Conservation (phyloP, 2,113 vertebrate genomes). For the Tyto alba region DNA sequence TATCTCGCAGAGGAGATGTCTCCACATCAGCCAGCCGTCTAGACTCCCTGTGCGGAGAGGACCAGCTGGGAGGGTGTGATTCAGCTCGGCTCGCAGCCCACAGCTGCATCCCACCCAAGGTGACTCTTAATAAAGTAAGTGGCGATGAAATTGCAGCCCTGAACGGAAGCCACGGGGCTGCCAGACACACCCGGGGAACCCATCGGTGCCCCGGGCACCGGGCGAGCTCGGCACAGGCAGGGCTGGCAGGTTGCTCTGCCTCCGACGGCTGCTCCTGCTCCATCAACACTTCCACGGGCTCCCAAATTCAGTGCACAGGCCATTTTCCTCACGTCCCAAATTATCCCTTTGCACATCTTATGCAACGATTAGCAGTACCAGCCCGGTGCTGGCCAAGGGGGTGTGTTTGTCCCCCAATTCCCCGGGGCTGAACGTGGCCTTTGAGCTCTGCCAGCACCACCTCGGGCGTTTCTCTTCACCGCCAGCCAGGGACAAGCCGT, state of each 20-base stretch:
- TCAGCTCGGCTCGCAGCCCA: background rate
- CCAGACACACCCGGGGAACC: background rate
- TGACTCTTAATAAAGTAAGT: background rate
- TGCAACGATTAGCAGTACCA: accelerated
- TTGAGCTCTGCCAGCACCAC: background rate
- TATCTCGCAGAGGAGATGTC: constrained; percentile 5
- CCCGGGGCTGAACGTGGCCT: accelerated
- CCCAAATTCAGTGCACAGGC: background rate
- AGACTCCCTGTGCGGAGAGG: background rate
- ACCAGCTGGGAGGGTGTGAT: background rate
- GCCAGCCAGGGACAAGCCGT: background rate
- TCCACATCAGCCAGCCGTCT: constrained; percentile 1
- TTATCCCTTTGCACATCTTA: accelerated
- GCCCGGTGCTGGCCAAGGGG: background rate
- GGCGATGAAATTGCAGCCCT: background rate
- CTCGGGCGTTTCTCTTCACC: background rate
- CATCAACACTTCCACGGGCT: accelerated
- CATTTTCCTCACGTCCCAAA: accelerated
- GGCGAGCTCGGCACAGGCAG: background rate
- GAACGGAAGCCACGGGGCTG: background rate
- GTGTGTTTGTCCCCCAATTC: background rate
- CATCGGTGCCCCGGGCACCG: accelerated
- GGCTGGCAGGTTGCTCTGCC: background rate
- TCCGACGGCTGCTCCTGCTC: background rate
- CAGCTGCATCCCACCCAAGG: background rate